Percentiles rank a stretch among this genome's conserved stretches.
Conservation (phyloP, 2,888 invertebrate species). For the Aelia acuminata region DNA sequence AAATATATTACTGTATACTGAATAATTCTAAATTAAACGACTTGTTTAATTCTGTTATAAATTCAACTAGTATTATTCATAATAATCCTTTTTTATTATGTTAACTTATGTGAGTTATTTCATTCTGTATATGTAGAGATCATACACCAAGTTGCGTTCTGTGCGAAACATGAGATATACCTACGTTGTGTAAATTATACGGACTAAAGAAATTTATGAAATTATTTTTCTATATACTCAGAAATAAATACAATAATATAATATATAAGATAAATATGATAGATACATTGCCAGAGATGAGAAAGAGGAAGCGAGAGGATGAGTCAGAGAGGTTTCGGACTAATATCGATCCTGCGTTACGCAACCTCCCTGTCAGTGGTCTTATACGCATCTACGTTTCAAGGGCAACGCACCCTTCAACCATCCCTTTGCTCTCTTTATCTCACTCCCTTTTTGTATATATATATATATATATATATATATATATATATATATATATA, state of each 20-base stretch:
- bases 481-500: not conserved
- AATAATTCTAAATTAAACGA: no score
- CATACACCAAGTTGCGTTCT: no score
- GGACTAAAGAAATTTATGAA: not conserved
- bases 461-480: not conserved
- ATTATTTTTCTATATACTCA: not conserved
- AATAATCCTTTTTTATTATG: no score
- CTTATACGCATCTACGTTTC: conserved; percentile 19
- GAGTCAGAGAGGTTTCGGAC: conserved; percentile 32
- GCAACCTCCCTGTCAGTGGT: conserved; percentile 2
- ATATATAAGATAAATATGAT: no score
- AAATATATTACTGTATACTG: no score
- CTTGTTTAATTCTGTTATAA: no score
- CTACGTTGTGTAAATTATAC: no score
- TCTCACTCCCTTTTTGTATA: not conserved
- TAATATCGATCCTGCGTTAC: conserved; percentile 36
- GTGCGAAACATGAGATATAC: no score
- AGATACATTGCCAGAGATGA: not conserved
- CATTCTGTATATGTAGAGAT: no score
- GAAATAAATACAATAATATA: not conserved
- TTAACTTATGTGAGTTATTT: no score
- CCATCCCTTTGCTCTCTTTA: not conserved
- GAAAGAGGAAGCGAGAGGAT: not conserved
- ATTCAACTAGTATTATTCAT: no score
- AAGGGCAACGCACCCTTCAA: not conserved